Conservation (phyloP, 2,888 invertebrate species). For the Diaperis boleti region DNA sequence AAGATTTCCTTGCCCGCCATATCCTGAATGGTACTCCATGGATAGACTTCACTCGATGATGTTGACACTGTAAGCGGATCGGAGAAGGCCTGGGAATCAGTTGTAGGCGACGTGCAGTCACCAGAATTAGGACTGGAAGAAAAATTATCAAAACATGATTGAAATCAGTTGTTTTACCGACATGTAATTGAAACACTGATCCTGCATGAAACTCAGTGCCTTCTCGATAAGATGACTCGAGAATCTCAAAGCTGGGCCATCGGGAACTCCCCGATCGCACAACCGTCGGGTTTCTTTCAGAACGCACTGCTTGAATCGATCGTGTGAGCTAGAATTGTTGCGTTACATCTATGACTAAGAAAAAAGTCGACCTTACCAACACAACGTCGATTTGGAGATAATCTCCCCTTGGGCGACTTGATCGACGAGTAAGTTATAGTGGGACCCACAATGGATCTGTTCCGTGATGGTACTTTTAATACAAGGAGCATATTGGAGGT, state of each 20-base stretch:
- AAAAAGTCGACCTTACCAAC: conserved; percentile 67
- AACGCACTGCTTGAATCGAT: conserved; percentile 72
- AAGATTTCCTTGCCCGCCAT: conserved; percentile 52
- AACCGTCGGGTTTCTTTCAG: conserved; percentile 68
- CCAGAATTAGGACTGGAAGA: conserved; percentile 68
- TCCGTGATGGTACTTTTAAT: conserved; percentile 72
- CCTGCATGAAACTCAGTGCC: conserved; percentile 71
- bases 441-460: conserved; percentile 69
- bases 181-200: conserved; percentile 73
- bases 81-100: conserved; percentile 52
- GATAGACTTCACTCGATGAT: conserved; percentile 61
- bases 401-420: conserved; percentile 70
- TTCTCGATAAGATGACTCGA: conserved; percentile 71
- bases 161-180: conserved; percentile 48
- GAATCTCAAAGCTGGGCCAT: conserved; percentile 69
- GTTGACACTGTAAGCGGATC: conserved; percentile 57
- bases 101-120: conserved; percentile 63
- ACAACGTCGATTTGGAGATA: conserved; percentile 69
- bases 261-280: conserved; percentile 67
- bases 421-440: conserved; percentile 70
- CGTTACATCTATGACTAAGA: background rate
- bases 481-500: conserved; percentile 72
- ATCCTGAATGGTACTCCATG: conserved; percentile 60
- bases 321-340: conserved; percentile 67
- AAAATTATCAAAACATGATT: background rate